Evolutionary conservation across 2,797 vertebrate genomes (phyloP).

Genomic region (Sebastes aleutianus): DNA sequence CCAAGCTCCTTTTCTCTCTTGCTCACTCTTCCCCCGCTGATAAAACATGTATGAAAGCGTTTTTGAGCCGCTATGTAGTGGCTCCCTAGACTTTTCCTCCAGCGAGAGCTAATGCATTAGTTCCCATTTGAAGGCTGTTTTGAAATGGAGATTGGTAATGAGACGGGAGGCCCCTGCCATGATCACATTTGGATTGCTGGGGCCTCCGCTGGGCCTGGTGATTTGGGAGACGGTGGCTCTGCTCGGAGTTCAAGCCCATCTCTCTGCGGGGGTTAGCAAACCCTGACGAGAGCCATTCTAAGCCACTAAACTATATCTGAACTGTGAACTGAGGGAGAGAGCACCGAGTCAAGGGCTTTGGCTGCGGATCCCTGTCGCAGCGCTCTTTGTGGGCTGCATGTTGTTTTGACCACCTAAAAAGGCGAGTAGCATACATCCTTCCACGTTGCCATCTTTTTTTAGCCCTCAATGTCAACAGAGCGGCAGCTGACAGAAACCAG

Average conservation of each 20-base stretch:
- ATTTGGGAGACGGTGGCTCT: conserved; percentile 68
- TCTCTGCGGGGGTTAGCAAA: conserved; percentile 65
- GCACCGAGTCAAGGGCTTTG: conserved; percentile 65
- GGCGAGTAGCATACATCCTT: conserved; percentile 64
- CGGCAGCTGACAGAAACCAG: conserved; percentile 78
- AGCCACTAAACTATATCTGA: conserved; percentile 73
- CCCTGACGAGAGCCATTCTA: conserved; percentile 65
- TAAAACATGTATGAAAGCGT: conserved; percentile 81
- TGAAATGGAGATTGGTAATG: conserved; percentile 83
- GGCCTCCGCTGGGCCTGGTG: conserved; percentile 71
- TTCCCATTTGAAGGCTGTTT: conserved; percentile 80
- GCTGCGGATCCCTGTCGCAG: conserved; percentile 45
- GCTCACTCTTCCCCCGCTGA: conserved; percentile 68
- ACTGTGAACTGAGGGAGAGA: conserved; percentile 61
- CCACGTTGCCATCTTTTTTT: conserved; percentile 76
- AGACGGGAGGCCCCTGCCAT: conserved; percentile 70
- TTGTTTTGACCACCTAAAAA: conserved; percentile 80
- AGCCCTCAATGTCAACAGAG: conserved; percentile 73
- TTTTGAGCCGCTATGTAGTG: conserved; percentile 69
- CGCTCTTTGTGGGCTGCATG: conserved; percentile 52
- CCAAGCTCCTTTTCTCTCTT: conserved; percentile 73
- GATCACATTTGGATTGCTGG: conserved; percentile 77
- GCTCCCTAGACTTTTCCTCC: conserved; percentile 72
- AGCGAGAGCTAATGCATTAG: conserved; percentile 78
- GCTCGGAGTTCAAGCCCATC: conserved; percentile 68